phyloP scores from a whole-genome alignment of 1,140 invertebrate genomes.

The Drosophila guanche region DNA sequence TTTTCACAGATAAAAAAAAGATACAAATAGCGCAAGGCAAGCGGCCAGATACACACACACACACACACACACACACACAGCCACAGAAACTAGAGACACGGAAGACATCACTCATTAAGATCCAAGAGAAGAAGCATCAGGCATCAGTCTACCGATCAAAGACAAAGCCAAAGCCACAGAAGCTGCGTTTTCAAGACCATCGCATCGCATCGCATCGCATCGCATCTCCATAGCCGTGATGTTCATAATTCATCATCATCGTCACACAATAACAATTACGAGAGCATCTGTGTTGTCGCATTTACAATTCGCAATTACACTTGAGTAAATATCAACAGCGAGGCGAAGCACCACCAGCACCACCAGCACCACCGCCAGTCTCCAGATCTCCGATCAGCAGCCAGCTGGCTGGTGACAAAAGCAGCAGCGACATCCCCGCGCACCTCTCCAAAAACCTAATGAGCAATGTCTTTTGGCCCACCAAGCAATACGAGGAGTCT shows the following conservation, averaged over 20 bases:
- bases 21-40: conserved; percentile 63
- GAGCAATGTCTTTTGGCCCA: conserved; percentile 62
- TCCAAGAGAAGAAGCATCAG: neutral
- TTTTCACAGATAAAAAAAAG: conserved; percentile 63
- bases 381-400: conserved; percentile 18
- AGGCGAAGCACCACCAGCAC: conserved; percentile 25
- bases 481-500: neutral
- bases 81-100: neutral
- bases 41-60: conserved; percentile 26
- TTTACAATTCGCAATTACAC: conserved; percentile 81
- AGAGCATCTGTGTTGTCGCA: conserved; percentile 80
- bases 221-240: neutral
- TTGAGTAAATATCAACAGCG: conserved; percentile 78
- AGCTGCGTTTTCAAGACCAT: neutral
- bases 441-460: conserved; percentile 61
- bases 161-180: neutral
- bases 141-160: conserved; percentile 25
- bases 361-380: conserved; percentile 39
- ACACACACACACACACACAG: conserved; percentile 21
- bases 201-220: no score
- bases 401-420: conserved; percentile 6
- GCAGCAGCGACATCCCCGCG: conserved; percentile 23
- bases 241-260: conserved; percentile 30
- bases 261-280: conserved; percentile 66
- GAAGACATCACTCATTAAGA: no score